Evolutionary conservation across 2,888 invertebrate genomes (phyloP).

Genomic region (Eupithecia inturbata): DNA sequence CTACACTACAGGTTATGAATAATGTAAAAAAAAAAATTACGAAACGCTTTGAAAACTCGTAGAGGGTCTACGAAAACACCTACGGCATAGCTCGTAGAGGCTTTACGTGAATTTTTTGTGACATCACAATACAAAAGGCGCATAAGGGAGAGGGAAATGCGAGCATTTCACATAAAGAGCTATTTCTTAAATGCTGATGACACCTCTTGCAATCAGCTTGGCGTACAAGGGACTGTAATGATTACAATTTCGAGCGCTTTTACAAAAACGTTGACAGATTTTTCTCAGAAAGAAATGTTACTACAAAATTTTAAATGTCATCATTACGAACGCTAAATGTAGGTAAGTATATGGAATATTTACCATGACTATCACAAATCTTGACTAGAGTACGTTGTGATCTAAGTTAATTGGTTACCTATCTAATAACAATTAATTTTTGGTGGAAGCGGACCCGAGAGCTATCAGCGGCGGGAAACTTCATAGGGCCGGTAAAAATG

Average conservation of each 20-base stretch:
- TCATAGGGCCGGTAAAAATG: neutral
- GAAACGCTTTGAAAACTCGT: neutral
- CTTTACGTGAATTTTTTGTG: neutral
- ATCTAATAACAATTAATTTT: neutral
- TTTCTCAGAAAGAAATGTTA: neutral
- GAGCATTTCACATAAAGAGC: conserved; percentile 4
- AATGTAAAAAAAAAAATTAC: no score
- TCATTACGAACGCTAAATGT: neutral
- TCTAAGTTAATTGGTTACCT: neutral
- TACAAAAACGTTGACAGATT: neutral
- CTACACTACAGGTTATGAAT: no score
- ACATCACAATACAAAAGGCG: conserved; percentile 3
- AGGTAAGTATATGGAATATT: neutral
- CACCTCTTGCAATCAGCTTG: conserved; percentile 6
- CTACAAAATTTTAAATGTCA: neutral
- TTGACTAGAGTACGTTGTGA: neutral
- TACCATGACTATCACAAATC: neutral
- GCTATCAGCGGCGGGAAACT: neutral
- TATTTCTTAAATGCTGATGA: conserved; percentile 10
- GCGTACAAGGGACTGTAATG: neutral
- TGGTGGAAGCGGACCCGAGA: neutral
- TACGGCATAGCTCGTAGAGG: conserved; percentile 9
- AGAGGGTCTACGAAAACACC: conserved; percentile 5
- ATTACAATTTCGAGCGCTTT: conserved; percentile 7
- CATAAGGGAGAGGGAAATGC: neutral